Conservation (phyloP, 2,888 invertebrate genomes). For the Agrotis ipsilon region DNA sequence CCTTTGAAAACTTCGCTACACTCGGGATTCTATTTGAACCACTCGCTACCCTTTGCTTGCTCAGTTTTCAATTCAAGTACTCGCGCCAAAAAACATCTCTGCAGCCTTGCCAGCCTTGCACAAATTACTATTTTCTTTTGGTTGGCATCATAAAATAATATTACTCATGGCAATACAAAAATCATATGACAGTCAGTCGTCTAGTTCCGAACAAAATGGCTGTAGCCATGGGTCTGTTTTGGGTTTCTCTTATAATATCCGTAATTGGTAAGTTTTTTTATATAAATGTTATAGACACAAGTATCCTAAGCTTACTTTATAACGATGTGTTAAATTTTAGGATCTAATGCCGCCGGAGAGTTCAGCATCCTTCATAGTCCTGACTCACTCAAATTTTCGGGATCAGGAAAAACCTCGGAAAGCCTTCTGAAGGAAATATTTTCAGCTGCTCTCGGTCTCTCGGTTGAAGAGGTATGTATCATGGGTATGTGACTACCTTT, state of each 20-base stretch:
- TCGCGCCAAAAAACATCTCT: too few relatives aligned
- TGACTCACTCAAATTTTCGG: slow-evolving; percentile 93
- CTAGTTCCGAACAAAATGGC: slow-evolving; percentile 83
- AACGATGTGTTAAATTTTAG: slow-evolving; percentile 69
- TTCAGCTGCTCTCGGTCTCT: slow-evolving; percentile 93
- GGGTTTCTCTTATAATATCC: slow-evolving; percentile 80
- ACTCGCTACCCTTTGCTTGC: too few relatives aligned
- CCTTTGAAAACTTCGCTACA: too few relatives aligned
- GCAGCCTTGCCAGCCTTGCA: too few relatives aligned
- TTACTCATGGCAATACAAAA: slow-evolving; percentile 75
- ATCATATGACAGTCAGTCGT: slow-evolving; percentile 87
- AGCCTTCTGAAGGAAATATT: slow-evolving; percentile 93
- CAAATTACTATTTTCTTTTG: too few relatives aligned
- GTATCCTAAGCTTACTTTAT: neutral
- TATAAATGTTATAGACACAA: neutral
- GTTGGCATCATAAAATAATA: slow-evolving; percentile 56
- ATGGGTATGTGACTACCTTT: neutral
- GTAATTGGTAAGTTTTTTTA: slow-evolving; percentile 81
- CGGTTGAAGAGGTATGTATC: slow-evolving; percentile 92
- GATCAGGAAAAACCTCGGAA: slow-evolving; percentile 92
- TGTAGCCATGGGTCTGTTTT: slow-evolving; percentile 83
- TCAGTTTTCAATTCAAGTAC: too few relatives aligned
- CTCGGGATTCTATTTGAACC: too few relatives aligned
- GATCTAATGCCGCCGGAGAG: slow-evolving; percentile 92
- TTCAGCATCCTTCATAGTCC: slow-evolving; percentile 93